A percentile compares a stretch with the other conserved stretches of the same genome.
Evolutionary conservation across 2,888 invertebrate species (phyloP).

Genomic region (Ctena decussata): DNA sequence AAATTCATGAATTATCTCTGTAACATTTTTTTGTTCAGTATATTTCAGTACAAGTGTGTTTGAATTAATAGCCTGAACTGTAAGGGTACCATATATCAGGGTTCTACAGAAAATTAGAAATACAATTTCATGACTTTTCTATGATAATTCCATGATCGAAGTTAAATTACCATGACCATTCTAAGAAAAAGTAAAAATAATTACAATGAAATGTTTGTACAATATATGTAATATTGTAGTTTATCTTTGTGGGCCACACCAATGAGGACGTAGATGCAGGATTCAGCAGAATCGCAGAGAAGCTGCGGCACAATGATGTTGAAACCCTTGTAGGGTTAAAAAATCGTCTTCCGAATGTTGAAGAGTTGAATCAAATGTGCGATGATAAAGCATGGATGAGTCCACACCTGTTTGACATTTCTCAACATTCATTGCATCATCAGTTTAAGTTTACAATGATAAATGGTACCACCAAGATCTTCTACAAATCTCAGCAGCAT

Average conservation of each 20-base stretch:
- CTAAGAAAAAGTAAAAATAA: too few species aligned
- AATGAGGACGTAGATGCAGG: slow-evolving; percentile 12
- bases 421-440: background rate
- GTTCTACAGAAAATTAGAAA: too few species aligned
- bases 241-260: slow-evolving; percentile 36
- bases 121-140: too few species aligned
- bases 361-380: background rate
- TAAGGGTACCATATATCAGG: too few species aligned
- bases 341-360: slow-evolving; percentile 5
- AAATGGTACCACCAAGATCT: background rate
- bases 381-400: slow-evolving; percentile 25
- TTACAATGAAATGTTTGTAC: too few species aligned
- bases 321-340: slow-evolving; percentile 28
- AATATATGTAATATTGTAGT: too few species aligned
- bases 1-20: too few species aligned
- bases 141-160: too few species aligned
- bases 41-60: too few species aligned
- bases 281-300: slow-evolving; percentile 33
- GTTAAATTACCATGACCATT: too few species aligned
- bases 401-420: background rate
- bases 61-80: too few species aligned
- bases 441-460: background rate
- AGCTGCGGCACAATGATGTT: slow-evolving; percentile 31
- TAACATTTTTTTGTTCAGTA: too few species aligned
- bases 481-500: background rate